Evolutionary conservation across 2,797 vertebrate genomes (phyloP), one percentile per base, ranked within the genome.

Genomic region (Gadopsis bispinosus): DNA sequence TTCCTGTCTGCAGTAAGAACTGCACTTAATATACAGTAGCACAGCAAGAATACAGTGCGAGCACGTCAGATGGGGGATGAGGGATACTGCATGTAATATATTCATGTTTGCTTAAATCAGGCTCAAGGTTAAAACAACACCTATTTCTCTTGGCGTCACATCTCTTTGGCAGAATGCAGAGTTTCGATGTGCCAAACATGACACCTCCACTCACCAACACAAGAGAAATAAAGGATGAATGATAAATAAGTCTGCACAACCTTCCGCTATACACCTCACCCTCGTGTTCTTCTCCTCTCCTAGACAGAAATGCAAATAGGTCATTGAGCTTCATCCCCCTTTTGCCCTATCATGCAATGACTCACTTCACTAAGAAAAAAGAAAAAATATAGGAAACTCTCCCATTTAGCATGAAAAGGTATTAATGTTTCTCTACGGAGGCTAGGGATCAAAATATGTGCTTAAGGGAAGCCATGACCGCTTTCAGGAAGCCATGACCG

Each of bases 71-170:
- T 59, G 66, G 67, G 83, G 69, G 86, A 82, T 83, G 87, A 88
- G 83, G 85, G 87, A 90, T 88, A 92, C 83, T 83, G 80, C 76
- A 75, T 58, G 70, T 94, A 93, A 95, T 94, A 89, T 95, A 94
- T 94, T 94, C 92, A 89, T 93, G 93, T 93, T 94, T 93, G 86
- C 91, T 94, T 91, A 93, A 93, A 94, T 93, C 92, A 89, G 87
- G 83, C 91, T 92, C 94, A 95, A 95, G 93, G 93, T 93, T 93
- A 94, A 93, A 93, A 94, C 92, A 94, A 93, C 91, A 92, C 84
- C 88, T 85, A 94, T 94, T 94, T 91, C 91, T 94, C 91, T 91
- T 81, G 85, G 89, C 91, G 85, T 94, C 92, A 92, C 91, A 87
- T 94, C 89, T 92, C 89, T 91, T 93, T 92, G 89, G 90, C 90